Percentiles rank a stretch among this genome's conserved stretches.
phyloP scores from a whole-genome alignment of 2,888 invertebrate genomes.

The Apamea anceps region DNA sequence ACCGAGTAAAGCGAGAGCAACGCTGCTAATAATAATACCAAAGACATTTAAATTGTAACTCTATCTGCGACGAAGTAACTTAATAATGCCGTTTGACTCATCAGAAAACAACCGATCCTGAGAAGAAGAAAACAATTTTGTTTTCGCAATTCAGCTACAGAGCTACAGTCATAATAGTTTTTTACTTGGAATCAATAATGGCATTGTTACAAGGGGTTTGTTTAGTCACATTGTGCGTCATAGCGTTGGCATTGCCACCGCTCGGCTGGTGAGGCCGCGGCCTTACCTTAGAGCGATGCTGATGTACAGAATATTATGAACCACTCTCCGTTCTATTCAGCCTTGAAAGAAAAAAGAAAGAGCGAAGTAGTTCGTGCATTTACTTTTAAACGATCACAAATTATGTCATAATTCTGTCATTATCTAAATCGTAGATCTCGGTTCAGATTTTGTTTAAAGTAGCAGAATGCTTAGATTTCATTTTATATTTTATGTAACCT shows the following conservation, averaged over 20 bases:
- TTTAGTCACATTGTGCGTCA: conserved; percentile 46
- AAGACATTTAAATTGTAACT: conserved; percentile 19
- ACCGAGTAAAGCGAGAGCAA: not conserved
- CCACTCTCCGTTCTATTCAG: conserved; percentile 11
- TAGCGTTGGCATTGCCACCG: not conserved
- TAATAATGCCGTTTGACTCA: conserved; percentile 44
- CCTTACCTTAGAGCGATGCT: conserved; percentile 19
- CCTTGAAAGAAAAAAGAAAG: conserved; percentile 4
- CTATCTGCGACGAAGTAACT: conserved; percentile 31
- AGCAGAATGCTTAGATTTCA: not conserved
- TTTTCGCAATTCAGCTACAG: conserved; percentile 23
- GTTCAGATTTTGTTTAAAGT: not conserved
- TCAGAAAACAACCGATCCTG: conserved; percentile 39
- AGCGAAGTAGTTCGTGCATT: conserved; percentile 1
- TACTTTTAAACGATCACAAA: conserved; percentile 14
- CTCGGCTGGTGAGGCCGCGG: not conserved
- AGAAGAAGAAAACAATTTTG: conserved; percentile 43
- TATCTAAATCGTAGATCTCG: not conserved
- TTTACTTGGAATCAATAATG: conserved; percentile 29
- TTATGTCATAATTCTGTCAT: not conserved
- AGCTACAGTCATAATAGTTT: conserved; percentile 29
- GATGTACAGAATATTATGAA: conserved; percentile 24
- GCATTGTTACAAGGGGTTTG: conserved; percentile 14
- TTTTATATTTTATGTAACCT: not conserved
- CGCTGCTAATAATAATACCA: not conserved